Percentiles rank a stretch among this genome's conserved stretches.
phyloP scores from a whole-genome alignment of 1,140 invertebrate species.

The Macrobrachium rosenbergii region DNA sequence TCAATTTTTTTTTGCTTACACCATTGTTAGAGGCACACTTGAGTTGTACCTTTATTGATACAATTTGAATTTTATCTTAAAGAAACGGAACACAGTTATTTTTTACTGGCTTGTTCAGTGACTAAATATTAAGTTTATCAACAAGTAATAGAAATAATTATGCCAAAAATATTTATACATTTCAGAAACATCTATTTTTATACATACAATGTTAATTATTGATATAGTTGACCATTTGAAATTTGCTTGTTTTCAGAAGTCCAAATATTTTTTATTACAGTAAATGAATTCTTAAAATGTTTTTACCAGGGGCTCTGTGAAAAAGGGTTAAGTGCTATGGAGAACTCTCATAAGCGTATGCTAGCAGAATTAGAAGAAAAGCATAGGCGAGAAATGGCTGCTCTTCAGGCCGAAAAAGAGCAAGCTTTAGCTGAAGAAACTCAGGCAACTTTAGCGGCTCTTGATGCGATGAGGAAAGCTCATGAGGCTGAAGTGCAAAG shows the following conservation, averaged over 20 bases:
- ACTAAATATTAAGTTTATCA: too few relatives aligned
- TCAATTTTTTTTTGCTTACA: background rate
- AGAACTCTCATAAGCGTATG: conserved; percentile 87
- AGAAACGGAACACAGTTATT: background rate
- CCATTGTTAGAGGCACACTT: too few relatives aligned
- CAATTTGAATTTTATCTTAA: too few relatives aligned
- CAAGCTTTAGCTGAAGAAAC: conserved; percentile 91
- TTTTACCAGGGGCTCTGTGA: conserved; percentile 81
- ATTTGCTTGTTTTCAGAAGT: too few relatives aligned
- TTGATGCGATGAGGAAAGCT: conserved; percentile 93
- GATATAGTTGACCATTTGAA: too few relatives aligned
- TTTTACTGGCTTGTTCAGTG: too few relatives aligned
- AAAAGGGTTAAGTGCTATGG: conserved; percentile 88
- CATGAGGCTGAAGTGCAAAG: conserved; percentile 91
- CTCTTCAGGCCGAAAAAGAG: conserved; percentile 84
- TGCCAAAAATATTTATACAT: background rate
- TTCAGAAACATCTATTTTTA: background rate
- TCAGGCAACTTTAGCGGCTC: conserved; percentile 77
- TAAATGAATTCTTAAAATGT: background rate
- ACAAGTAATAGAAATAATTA: too few relatives aligned
- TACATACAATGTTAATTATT: too few relatives aligned
- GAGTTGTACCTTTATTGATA: too few relatives aligned
- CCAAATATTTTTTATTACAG: too few relatives aligned
- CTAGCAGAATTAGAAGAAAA: conserved; percentile 87
- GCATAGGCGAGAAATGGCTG: conserved; percentile 82